phyloP scores from a whole-genome alignment of 2,113 vertebrate genomes.

The Serilophus lunatus region DNA sequence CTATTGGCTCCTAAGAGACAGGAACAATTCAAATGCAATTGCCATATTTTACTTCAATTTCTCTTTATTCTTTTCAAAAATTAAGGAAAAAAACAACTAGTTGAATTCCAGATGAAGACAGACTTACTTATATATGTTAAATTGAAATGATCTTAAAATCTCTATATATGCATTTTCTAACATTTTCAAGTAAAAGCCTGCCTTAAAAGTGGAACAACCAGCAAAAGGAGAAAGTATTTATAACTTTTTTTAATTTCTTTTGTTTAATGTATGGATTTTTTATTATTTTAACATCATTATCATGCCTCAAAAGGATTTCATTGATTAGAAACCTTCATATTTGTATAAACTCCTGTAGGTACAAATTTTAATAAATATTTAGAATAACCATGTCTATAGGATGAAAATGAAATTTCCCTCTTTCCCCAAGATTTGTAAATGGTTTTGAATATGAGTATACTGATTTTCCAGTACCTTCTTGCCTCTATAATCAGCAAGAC shows the following conservation, averaged over 20 bases:
- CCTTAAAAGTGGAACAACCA: not conserved
- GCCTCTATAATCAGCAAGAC: not conserved
- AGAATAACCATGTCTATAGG: not conserved
- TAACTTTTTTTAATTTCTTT: not conserved
- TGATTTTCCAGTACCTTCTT: not conserved
- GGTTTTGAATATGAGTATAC: not conserved
- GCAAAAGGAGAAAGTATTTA: not conserved
- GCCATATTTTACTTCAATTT: not conserved
- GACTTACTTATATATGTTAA: not conserved
- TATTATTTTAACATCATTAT: not conserved
- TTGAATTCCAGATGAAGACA: not conserved
- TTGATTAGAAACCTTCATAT: not conserved
- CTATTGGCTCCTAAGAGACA: not conserved
- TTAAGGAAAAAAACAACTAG: rapidly evolving
- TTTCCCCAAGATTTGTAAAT: not conserved
- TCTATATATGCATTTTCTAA: not conserved
- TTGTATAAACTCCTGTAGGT: not conserved
- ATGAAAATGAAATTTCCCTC: not conserved
- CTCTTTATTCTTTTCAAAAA: not conserved
- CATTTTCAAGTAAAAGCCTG: not conserved
- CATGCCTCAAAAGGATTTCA: not conserved
- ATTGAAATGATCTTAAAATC: not conserved
- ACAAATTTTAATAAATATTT: not conserved
- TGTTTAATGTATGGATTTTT: not conserved
- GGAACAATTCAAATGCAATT: not conserved